Evolutionary conservation across 2,113 vertebrate genomes (phyloP).

Genomic region (Rostratula benghalensis): DNA sequence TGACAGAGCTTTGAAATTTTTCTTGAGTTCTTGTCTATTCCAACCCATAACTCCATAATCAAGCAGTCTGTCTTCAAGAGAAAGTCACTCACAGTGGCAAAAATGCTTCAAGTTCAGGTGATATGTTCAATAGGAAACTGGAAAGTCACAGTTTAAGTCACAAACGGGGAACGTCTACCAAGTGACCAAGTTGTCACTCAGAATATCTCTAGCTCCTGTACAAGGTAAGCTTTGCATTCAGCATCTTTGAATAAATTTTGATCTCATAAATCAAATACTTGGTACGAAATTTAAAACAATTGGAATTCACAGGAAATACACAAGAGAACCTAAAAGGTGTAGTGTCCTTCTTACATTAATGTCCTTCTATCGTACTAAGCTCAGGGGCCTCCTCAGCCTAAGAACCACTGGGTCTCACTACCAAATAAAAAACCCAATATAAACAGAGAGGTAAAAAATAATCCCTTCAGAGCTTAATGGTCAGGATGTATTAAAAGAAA

Average conservation of each 20-base stretch:
- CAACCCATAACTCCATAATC: neutral
- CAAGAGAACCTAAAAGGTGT: neutral
- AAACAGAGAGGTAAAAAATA: neutral
- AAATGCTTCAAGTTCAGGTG: neutral
- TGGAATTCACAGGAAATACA: neutral
- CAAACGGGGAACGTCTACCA: neutral
- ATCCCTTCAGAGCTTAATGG: neutral
- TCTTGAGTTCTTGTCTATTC: neutral
- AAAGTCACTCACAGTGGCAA: neutral
- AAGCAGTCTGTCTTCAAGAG: neutral
- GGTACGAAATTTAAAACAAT: neutral
- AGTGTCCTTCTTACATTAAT: fast-evolving
- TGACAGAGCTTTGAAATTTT: neutral
- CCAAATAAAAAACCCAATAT: neutral
- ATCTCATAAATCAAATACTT: neutral
- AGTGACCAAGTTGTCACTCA: neutral
- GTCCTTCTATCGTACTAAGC: neutral
- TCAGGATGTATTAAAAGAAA: neutral
- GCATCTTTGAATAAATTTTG: neutral
- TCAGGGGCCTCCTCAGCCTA: neutral
- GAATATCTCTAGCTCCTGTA: neutral
- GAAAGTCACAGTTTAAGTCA: neutral
- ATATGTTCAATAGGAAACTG: neutral
- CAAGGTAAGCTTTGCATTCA: neutral
- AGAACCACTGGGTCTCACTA: neutral